Conservation (phyloP, 2,797 vertebrate genomes). For the Meriones psammophilus region DNA sequence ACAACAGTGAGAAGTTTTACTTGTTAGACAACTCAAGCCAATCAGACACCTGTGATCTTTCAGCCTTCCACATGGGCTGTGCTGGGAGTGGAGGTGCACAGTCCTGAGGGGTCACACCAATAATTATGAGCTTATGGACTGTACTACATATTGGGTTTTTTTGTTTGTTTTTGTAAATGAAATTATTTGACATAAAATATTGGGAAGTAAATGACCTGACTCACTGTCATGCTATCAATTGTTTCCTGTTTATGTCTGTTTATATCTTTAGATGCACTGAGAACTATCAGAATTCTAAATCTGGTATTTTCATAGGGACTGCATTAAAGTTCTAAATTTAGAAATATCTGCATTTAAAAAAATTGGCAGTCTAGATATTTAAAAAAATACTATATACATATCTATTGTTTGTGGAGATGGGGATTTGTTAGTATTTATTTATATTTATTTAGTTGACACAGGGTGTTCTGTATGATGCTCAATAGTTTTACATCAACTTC, state of each 20-base stretch:
- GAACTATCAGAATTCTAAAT: conserved; percentile 50
- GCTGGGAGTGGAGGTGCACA: background rate
- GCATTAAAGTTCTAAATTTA: conserved; percentile 7
- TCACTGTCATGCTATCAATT: background rate
- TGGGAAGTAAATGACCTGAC: background rate
- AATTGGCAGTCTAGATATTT: background rate
- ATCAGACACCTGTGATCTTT: background rate
- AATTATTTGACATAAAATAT: conserved; percentile 41
- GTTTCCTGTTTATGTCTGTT: background rate
- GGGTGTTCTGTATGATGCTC: background rate
- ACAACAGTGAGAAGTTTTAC: conserved; percentile 31
- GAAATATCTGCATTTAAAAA: conserved; percentile 47
- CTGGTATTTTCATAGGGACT: background rate
- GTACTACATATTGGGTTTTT: background rate
- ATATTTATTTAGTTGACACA: background rate
- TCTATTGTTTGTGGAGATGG: conserved; percentile 2
- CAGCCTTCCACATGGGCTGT: background rate
- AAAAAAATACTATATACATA: conserved; percentile 9
- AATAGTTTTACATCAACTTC: conserved; percentile 30
- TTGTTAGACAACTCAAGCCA: background rate
- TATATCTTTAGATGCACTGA: background rate
- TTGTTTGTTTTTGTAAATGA: background rate
- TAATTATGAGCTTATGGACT: background rate
- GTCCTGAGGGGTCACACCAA: background rate
- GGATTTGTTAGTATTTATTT: background rate